phyloP scores from a whole-genome alignment of 2,113 vertebrate species.

The Chloropsis hardwickii region DNA sequence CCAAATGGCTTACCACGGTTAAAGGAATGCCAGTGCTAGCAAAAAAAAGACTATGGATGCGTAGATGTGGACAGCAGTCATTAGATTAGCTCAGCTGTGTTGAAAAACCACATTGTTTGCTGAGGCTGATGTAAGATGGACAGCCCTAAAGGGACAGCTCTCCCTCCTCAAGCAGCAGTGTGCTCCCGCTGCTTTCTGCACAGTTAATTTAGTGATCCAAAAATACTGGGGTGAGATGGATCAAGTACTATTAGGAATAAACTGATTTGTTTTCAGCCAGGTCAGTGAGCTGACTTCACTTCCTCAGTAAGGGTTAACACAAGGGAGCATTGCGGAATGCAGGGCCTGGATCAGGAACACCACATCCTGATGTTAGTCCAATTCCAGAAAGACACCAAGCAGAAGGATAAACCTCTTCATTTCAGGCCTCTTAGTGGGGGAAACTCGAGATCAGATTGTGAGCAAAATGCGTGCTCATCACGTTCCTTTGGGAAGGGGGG shows the following conservation, averaged over 20 bases:
- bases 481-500: not conserved
- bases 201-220: not conserved
- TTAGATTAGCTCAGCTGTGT: not conserved
- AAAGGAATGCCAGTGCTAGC: not conserved
- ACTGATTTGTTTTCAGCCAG: not conserved
- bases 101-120: not conserved
- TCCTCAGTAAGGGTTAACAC: not conserved
- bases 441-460: not conserved
- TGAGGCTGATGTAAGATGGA: not conserved
- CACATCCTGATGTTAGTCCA: not conserved
- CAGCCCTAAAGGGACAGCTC: not conserved
- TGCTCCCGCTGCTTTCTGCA: not conserved
- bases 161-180: not conserved
- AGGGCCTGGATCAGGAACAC: not conserved
- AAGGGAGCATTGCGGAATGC: not conserved
- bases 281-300: not conserved
- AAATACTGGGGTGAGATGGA: not conserved
- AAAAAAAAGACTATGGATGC: not conserved
- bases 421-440: not conserved
- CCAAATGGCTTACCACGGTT: not conserved
- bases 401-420: constrained; percentile 2
- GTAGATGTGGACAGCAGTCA: not conserved
- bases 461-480: not conserved
- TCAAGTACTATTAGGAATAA: not conserved
- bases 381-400: not conserved